Evolutionary conservation across 2,888 invertebrate species (phyloP), one percentile per base, ranked within the genome.

Genomic region (Orchestes rusci): DNA sequence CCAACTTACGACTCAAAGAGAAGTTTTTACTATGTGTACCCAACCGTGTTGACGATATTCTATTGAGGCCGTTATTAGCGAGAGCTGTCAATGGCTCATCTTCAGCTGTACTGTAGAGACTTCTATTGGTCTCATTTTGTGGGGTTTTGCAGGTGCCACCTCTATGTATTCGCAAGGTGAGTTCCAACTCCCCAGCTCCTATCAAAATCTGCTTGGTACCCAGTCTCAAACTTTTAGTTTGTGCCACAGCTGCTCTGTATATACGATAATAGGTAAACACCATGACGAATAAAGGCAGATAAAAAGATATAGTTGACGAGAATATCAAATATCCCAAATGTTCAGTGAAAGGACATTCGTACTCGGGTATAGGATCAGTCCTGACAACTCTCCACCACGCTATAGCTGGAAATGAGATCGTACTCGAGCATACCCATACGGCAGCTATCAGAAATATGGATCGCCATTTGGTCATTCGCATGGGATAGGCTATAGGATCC

Each of bases 381-480:
- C 90, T 73, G 0, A 88, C 93, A 0, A 87, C 87, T n/a, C 91
- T 75, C 91, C 91, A 92, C 91, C 91, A 92, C 3, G 85, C 82
- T 49, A 99, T 97, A 2, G 97, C 97, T 2, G 99, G 99, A 68
- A 99, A 99, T 3, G 96, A 96, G 65, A 99, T 95, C 16, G 91
- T 84, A 45, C 93, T 87, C 10, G 96, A 94, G 66, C 95, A 93
- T 27, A 96, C 78, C 97, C 97, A 99, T 4, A 97, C 95, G 4
- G 86, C 83, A 1, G 88, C 88, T 50, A 99, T 96, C 5, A 96
- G 76, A 17, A 87, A 76, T 3, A 83, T 84, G 0, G 95, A 93
- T 45, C 90, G 77, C 46, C 82, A 79, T 30, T 87, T 81, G 17
- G 91, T 93, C 91, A 99, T 96, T 52, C 85, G 76, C 72, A 87